Conservation (phyloP, 2,888 invertebrate species). For the Vanessa cardui region DNA sequence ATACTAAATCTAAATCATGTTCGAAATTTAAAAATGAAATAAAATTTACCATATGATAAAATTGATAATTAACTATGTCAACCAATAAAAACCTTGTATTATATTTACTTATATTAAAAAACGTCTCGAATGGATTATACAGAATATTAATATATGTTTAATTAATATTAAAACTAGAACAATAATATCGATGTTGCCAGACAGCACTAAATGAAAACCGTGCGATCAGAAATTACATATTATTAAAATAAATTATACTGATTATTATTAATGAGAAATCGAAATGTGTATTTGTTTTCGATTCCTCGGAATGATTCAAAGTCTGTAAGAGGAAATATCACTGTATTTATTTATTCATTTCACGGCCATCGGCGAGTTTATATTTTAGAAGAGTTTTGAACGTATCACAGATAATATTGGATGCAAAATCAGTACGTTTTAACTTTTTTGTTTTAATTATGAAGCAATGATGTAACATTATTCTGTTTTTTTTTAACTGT, state of each 20-base stretch:
- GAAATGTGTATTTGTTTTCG: conserved; percentile 28
- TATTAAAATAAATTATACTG: not conserved
- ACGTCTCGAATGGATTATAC: too few relatives aligned
- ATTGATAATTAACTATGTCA: too few relatives aligned
- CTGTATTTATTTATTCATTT: conserved; percentile 32
- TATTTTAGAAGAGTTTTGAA: conserved; percentile 4
- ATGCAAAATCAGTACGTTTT: not conserved
- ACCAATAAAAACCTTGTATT: too few relatives aligned
- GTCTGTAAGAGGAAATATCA: conserved; percentile 32
- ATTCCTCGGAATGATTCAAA: conserved; percentile 33
- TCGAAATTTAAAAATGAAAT: too few relatives aligned
- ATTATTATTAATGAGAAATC: conserved; percentile 12
- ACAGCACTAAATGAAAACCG: not conserved
- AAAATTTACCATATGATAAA: too few relatives aligned
- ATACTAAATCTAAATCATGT: too few relatives aligned
- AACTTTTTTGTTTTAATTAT: not conserved
- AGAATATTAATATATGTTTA: conserved; percentile 13
- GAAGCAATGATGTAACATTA: not conserved
- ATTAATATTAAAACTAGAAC: not conserved
- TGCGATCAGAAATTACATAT: not conserved
- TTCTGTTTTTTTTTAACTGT: too few relatives aligned
- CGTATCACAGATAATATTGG: not conserved
- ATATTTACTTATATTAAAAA: too few relatives aligned
- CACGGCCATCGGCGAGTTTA: conserved; percentile 31
- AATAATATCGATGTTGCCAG: too few relatives aligned